phyloP scores from a whole-genome alignment of 2,888 invertebrate species.

The Acrobasis consociella region DNA sequence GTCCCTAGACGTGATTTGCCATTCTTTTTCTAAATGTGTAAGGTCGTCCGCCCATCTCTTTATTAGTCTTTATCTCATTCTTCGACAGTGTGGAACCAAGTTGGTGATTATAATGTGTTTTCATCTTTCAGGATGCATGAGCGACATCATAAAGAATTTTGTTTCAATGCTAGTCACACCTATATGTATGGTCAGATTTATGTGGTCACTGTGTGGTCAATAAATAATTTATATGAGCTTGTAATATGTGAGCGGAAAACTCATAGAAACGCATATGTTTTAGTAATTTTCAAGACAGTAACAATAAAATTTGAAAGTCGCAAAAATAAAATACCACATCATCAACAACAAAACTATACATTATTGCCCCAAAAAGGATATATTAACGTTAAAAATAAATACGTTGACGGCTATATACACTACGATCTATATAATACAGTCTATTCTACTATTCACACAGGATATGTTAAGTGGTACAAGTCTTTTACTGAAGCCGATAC shows the following conservation, averaged over 20 bases:
- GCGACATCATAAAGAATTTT: too few species aligned
- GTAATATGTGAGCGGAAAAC: neutral
- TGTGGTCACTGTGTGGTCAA: too few species aligned
- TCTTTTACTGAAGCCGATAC: slow-evolving; percentile 69
- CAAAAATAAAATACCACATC: slow-evolving; percentile 64
- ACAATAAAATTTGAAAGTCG: slow-evolving; percentile 60
- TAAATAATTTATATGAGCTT: neutral
- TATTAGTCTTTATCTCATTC: too few species aligned
- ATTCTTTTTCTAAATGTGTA: too few species aligned
- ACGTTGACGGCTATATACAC: slow-evolving; percentile 64
- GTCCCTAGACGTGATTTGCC: too few species aligned
- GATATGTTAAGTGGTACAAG: slow-evolving; percentile 78
- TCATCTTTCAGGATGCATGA: too few species aligned
- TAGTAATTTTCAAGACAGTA: slow-evolving; percentile 33
- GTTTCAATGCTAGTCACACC: too few species aligned
- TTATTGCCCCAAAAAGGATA: slow-evolving; percentile 68
- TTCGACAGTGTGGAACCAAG: too few species aligned
- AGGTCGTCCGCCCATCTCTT: too few species aligned
- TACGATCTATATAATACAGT: slow-evolving; percentile 76
- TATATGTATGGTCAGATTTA: too few species aligned
- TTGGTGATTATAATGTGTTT: too few species aligned
- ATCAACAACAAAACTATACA: slow-evolving; percentile 63
- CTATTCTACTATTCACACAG: slow-evolving; percentile 75
- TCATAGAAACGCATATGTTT: slow-evolving; percentile 21
- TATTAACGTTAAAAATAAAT: slow-evolving; percentile 50